phyloP scores from a whole-genome alignment of 2,113 vertebrate species.

The Zosterops lateralis region DNA sequence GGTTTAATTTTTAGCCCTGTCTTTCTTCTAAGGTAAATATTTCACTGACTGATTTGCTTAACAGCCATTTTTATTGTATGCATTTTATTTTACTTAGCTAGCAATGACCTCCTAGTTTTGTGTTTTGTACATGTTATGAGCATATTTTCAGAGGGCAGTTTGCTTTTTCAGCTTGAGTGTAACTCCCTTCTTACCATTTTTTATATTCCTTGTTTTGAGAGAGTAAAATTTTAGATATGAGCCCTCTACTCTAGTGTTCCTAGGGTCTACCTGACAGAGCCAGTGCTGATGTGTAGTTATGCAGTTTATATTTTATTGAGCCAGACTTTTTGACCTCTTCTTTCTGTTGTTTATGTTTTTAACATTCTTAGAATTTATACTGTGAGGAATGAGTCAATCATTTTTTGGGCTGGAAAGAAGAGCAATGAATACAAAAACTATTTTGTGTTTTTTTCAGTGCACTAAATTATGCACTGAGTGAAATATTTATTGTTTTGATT shows the following conservation, averaged over 20 bases:
- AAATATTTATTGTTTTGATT: not conserved
- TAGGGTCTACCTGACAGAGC: not conserved
- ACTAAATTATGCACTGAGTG: not conserved
- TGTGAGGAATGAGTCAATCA: fast-evolving
- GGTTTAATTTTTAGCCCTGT: not conserved
- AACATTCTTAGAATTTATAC: not conserved
- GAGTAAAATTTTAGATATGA: not conserved
- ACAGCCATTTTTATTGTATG: not conserved
- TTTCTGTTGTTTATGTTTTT: not conserved
- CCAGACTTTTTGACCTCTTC: not conserved
- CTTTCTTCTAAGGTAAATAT: not conserved
- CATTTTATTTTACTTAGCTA: not conserved
- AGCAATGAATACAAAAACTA: not conserved
- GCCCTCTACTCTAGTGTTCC: not conserved
- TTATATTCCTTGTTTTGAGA: not conserved
- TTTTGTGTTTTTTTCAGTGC: not conserved
- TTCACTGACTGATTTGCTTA: not conserved
- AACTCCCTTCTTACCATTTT: not conserved
- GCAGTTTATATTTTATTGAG: not conserved
- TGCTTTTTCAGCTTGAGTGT: not conserved
- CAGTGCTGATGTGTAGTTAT: not conserved
- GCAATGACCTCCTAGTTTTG: not conserved
- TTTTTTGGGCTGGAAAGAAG: not conserved
- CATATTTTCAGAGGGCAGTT: not conserved
- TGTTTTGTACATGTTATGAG: not conserved